Evolutionary conservation across 2,888 invertebrate genomes (phyloP), one percentile per base, ranked within the genome.

Genomic region (Latrodectus elegans): DNA sequence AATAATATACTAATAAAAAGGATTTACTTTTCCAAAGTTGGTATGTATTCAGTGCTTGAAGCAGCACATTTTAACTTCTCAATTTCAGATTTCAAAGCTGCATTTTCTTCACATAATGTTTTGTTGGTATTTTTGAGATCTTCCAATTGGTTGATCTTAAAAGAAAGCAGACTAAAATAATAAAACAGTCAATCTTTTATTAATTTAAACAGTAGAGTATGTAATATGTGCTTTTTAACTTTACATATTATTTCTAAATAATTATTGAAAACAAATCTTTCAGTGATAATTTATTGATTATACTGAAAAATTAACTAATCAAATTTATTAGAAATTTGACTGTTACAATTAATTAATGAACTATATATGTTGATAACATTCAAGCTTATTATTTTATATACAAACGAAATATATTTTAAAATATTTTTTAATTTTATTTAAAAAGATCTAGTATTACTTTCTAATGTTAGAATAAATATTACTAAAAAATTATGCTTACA

Each of bases 21-120:
- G 15, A 52, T 60, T 51, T 52, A 81, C 81, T 53, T 71, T 71
- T 71, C 83, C 60, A 15, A 17, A 22, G 22, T 38, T 8, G n/a
- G 51, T 12, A 8, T 26, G 15, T 22, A 1, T n/a, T 73, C 6
- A 60, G n/a, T 26, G 17, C n/a, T 15, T 12, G 53, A 68, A 8
- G 38, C 72, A 3, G 70, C 17, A n/a, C 12, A 81, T 86, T 76
- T 80, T 17, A 80, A 8, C 52, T 75, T 65, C 76, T 80, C 64
- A 10, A 86, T 52, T 65, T 86, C 71, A 17, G n/a, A 22, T 76
- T 80, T 86, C 12, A 86, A 15, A 11, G 70, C n/a, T 26, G 74
- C 52, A 65, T 81, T 86, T 80, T 86, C 79, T 76, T 86, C 74
- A 0, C 38, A 49, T n/a, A 17, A 52, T 65, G 15, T 49, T 17